These are phyloP conservation scores for Leptobrachium ailaonicum DNA, from an alignment of 2,113 vertebrate genomes.

Conservation along the genomic window DNA sequence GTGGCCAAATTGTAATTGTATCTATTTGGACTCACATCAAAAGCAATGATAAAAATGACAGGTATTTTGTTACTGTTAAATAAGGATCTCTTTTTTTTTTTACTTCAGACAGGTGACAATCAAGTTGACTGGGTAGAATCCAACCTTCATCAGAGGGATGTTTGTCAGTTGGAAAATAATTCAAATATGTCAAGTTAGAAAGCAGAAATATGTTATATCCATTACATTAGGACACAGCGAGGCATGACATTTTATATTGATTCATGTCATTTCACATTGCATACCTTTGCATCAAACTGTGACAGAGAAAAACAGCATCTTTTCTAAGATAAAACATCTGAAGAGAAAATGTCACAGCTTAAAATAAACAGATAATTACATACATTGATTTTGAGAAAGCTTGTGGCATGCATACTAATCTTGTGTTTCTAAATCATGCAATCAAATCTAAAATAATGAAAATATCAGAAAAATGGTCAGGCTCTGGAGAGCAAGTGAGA, in stretches of 20 bases:
- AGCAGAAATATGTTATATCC: constrained; percentile 50
- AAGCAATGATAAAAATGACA: constrained; percentile 46
- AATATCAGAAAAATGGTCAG: neutral
- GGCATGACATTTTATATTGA: constrained; percentile 51
- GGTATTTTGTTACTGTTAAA: constrained; percentile 48
- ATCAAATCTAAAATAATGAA: neutral
- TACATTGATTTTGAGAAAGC: constrained; percentile 37
- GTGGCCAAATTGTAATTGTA: constrained; percentile 37
- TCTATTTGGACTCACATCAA: constrained; percentile 33
- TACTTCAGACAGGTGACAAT: constrained; percentile 45
- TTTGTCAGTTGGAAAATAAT: constrained; percentile 47
- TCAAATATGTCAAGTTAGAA: constrained; percentile 48
- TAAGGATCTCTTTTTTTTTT: constrained; percentile 37
- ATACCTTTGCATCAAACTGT: constrained; percentile 51
- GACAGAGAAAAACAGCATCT: constrained; percentile 38
- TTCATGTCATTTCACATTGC: constrained; percentile 49
- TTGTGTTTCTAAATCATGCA: constrained; percentile 1
- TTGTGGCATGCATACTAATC: constrained; percentile 29
- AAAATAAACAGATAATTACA: constrained; percentile 52
- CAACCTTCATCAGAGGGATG: constrained; percentile 41
- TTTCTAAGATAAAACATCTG: constrained; percentile 46
- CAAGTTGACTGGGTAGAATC: constrained; percentile 31
- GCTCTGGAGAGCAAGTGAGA: neutral
- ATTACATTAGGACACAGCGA: constrained; percentile 48
- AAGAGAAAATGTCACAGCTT: constrained; percentile 45